Base-by-base conservation (phyloP, 2,113 vertebrate genomes). In the Chroicocephalus ridibundus region DNA sequence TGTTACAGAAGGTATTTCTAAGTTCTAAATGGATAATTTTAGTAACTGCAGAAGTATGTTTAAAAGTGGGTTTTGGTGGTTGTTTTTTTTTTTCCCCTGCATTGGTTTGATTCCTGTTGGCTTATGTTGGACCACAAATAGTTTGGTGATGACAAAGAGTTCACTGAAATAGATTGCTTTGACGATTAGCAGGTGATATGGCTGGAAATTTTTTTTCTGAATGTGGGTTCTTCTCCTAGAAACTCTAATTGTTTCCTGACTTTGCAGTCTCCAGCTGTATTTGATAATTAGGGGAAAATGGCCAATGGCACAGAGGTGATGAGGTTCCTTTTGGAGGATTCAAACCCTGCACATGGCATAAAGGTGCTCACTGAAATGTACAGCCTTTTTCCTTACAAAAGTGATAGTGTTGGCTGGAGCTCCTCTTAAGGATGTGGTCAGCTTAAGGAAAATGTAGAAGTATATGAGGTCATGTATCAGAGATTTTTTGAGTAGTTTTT, bases 331-430 rank as follows among this genome's bases (percentile, higher is more conserved):
- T 38, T 62, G 66, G 29, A 77, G 22, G 7, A 44, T 36, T 49
- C 24, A 49, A 46, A 65, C 13, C 8, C 24, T 40, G 24, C 20
- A 16, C 0, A 0, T 25, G 13, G 5, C 9, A 2, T 70, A 57
- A 49, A 40, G 42, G 15, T 74, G 31, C 29, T 57, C 25, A 11
- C 0, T 4, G n/a, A 55, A 47, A 61, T 8, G 25, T 42, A 24
- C 3, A 5, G 15, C 32, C 2, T 47, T 61, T 68, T 44, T 88
- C 29, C 1, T 20, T 40, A 31, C 20, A 13, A 15, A 52, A 61
- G 15, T 34, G 65, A 32, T 1, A 4, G 3, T 25, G 9, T 49
- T 61, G 9, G 10, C n/a, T 78, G 42, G 36, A 75, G 32, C 5
- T 52, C 5, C 40, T 72, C 11, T 66, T 89, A 36, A 78, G 55